phyloP scores from a whole-genome alignment of 2,797 vertebrate species.

The Sparidentex hasta region DNA sequence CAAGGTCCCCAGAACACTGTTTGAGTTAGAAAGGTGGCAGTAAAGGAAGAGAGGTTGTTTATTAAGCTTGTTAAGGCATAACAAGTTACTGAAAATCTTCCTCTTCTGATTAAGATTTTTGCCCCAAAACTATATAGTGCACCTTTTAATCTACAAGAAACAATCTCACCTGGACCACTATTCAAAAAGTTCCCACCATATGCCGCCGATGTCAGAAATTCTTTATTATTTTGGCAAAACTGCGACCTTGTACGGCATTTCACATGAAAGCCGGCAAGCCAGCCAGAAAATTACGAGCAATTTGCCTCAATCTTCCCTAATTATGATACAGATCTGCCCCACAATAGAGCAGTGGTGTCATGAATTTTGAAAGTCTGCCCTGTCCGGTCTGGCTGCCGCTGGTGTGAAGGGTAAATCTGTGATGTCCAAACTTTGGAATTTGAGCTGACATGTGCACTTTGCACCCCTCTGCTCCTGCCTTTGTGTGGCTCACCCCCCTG shows the following conservation, averaged over 20 bases:
- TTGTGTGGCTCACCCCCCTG: slow-evolving; percentile 60
- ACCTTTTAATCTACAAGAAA: slow-evolving; percentile 1
- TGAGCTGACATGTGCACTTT: slow-evolving; percentile 79
- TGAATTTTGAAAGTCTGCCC: slow-evolving; percentile 63
- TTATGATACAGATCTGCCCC: slow-evolving; percentile 81
- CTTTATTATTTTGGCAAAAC: slow-evolving; percentile 22
- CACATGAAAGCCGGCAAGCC: slow-evolving; percentile 70
- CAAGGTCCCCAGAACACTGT: no score
- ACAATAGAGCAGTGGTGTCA: slow-evolving; percentile 70
- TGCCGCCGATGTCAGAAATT: background rate
- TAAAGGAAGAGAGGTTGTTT: no score
- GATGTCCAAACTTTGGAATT: slow-evolving; percentile 84
- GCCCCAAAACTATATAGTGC: no score
- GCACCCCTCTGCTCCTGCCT: slow-evolving; percentile 68
- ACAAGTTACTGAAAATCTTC: no score
- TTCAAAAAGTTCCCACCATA: slow-evolving; percentile 10
- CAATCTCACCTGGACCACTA: background rate
- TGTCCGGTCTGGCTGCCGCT: slow-evolving; percentile 53
- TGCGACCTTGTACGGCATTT: slow-evolving; percentile 64
- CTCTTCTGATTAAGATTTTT: no score
- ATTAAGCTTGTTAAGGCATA: no score
- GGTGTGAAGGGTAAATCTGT: slow-evolving; percentile 56
- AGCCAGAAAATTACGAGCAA: slow-evolving; percentile 79
- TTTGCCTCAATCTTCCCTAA: slow-evolving; percentile 79
- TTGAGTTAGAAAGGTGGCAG: no score